These are phyloP conservation scores for Salminus brasiliensis DNA, from an alignment of 2,113 vertebrate species.

Conservation along the genomic window DNA sequence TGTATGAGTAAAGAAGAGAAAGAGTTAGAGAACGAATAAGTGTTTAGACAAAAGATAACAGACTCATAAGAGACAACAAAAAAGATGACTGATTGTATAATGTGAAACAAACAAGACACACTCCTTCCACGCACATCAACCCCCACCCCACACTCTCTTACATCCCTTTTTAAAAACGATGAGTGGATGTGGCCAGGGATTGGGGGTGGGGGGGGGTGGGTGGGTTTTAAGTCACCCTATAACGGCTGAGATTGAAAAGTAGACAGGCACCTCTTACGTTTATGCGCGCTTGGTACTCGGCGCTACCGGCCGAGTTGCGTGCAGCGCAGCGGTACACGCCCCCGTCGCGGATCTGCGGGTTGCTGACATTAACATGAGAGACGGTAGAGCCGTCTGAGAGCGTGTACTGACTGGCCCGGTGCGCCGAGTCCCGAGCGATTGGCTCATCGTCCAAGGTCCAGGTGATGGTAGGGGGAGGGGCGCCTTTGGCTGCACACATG, in stretches of 20 bases:
- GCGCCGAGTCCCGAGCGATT: slow-evolving; percentile 84
- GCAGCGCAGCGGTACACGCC: slow-evolving; percentile 98
- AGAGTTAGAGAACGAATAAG: slow-evolving; percentile 36
- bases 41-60: neutral
- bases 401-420: slow-evolving; percentile 95
- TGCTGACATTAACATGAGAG: slow-evolving; percentile 94
- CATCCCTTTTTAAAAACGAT: slow-evolving; percentile 32
- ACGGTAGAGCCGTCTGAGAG: slow-evolving; percentile 93
- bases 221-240: slow-evolving; percentile 75
- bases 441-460: slow-evolving; percentile 98
- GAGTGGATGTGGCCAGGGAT: slow-evolving; percentile 1
- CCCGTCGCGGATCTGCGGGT: slow-evolving; percentile 95
- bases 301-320: slow-evolving; percentile 98
- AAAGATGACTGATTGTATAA: slow-evolving; percentile 17
- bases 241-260: slow-evolving; percentile 99
- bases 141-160: slow-evolving; percentile 21
- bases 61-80: neutral
- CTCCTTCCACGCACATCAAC: slow-evolving; percentile 29
- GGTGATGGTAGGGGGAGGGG: slow-evolving; percentile 93
- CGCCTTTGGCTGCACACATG: slow-evolving; percentile 95
- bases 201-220: slow-evolving; percentile 42
- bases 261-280: slow-evolving; percentile 99
- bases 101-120: slow-evolving; percentile 34
- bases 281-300: slow-evolving; percentile 99
- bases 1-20: neutral